Evolutionary conservation across 1,140 invertebrate genomes (phyloP).

Genomic region (Bombus confusus): DNA sequence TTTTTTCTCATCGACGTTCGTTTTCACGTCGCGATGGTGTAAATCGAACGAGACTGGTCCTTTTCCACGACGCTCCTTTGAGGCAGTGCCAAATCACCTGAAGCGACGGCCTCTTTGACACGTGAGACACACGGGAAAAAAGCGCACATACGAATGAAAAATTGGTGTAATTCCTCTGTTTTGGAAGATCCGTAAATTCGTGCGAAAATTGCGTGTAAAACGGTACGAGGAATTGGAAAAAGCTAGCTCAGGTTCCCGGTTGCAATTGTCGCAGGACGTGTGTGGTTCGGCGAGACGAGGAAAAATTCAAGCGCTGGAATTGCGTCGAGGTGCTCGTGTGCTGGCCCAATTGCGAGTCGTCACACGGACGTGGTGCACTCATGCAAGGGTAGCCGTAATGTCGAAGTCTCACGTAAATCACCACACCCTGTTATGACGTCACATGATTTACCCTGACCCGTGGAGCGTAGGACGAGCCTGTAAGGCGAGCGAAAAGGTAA

Average conservation of each 20-base stretch:
- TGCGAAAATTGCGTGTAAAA: not conserved
- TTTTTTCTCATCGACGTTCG: not conserved
- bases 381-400: constrained; percentile 46
- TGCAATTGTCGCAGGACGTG: no score
- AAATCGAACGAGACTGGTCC: not conserved
- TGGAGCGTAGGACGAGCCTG: constrained; percentile 44
- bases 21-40: not conserved
- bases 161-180: no score
- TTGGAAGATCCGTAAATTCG: no score
- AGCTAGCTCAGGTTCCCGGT: not conserved
- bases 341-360: constrained; percentile 39
- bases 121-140: not conserved
- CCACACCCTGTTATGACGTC: constrained; percentile 67
- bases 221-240: not conserved
- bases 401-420: constrained; percentile 62
- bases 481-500: constrained; percentile 48
- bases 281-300: no score
- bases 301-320: not conserved
- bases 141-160: not conserved
- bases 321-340: not conserved
- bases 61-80: not conserved
- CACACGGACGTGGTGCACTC: constrained; percentile 35
- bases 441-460: constrained; percentile 67
- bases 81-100: not conserved
- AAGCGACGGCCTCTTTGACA: not conserved